Conservation (phyloP, 2,797 vertebrate species). For the Danio albolineatus region DNA sequence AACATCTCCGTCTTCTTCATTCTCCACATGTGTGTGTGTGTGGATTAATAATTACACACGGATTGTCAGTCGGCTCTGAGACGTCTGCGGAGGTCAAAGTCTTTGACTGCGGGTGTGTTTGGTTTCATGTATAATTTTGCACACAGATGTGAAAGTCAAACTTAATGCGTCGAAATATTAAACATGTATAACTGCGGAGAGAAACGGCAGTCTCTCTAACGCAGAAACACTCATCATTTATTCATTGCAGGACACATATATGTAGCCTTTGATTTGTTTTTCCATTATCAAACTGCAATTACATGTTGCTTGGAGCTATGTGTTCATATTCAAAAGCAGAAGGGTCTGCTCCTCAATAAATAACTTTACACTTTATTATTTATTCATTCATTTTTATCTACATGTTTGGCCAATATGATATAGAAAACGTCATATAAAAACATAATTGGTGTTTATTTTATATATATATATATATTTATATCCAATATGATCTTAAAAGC, state of each 20-base stretch:
- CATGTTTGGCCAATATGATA: no score
- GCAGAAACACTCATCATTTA: not conserved
- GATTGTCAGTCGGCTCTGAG: not conserved
- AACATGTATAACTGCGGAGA: not conserved
- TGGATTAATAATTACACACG: constrained; percentile 24
- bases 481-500: no score
- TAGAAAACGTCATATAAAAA: no score
- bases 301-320: no score
- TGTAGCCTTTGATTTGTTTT: no score
- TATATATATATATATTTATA: no score
- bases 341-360: not conserved
- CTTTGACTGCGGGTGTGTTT: not conserved
- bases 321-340: no score
- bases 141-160: not conserved
- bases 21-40: not conserved
- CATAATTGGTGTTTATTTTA: no score
- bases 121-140: not conserved
- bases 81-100: constrained; percentile 18
- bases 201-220: not conserved
- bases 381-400: not conserved
- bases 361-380: not conserved
- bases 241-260: not conserved
- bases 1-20: not conserved
- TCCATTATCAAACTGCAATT: no score
- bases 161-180: not conserved